Base-by-base conservation (phyloP, 2,888 invertebrate genomes). In the Axea sp. region DNA sequence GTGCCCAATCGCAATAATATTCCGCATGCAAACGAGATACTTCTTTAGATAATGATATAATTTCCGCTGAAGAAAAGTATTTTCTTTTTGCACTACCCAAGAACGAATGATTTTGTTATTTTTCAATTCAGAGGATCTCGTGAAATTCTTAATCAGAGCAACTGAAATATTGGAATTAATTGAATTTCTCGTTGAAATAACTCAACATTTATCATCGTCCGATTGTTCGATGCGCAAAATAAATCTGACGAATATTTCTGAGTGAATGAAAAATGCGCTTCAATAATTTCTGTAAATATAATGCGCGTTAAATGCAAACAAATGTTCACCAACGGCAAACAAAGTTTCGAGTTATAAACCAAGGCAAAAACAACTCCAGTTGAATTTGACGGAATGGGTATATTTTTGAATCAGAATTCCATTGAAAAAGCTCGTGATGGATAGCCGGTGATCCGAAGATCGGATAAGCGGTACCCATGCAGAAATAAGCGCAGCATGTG, bases 401-500 rank as follows among this genome's bases (percentile, higher is more conserved):
- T 53, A 65, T 72, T 65, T 65, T 45, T 65, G 45, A 28, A 47
- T 62, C 28, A 53, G 24, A 39, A 43, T 65, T 59, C 33, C 31
- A 37, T 53, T 41, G 59, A 59, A 65, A 60, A 57, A 28, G 72
- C 53, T 30, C 35, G 51, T 64, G 72, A 65, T 51, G 64, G 72
- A 65, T 65, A 39, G 53, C 22, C 37, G 43, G 37, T 51, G 60
- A 55, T 55, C 26, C 55, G 53, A 53, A 60, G 65, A 59, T 73
- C 65, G 65, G 60, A 65, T 73, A 60, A 65, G 65, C 59, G 39
- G 11, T 9, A 37, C 24, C 53, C 59, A 28, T 35, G 57, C 53
- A 73, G 45, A 65, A 73, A 60, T 60, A 59, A 73, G 60, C 65
- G 43, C 43, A 33, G 47, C 65, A 53, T 72, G 72, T 72, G 72